A percentile compares a stretch with the other conserved stretches of the same genome.
Evolutionary conservation across 2,113 vertebrate genomes (phyloP).

Genomic region (Oncorhynchus mykiss): DNA sequence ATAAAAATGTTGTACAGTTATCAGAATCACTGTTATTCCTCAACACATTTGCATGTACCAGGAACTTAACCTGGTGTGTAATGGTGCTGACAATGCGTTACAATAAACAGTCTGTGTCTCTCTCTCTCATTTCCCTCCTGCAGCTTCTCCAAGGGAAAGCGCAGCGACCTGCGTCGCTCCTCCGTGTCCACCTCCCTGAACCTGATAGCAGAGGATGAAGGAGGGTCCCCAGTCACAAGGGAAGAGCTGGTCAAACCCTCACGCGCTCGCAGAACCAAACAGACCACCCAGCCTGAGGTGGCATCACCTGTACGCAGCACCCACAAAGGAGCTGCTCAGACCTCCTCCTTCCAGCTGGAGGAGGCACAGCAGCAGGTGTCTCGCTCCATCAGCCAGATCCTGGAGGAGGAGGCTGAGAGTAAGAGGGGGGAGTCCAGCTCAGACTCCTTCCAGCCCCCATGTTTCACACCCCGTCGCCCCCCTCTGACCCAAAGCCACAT

Average conservation of each 20-base stretch:
- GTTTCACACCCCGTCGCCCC: too few species aligned
- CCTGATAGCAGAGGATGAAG: constrained; percentile 59
- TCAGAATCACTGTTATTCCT: too few species aligned
- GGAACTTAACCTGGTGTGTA: too few species aligned
- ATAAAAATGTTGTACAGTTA: too few species aligned
- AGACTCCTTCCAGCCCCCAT: too few species aligned
- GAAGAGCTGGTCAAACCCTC: constrained; percentile 7
- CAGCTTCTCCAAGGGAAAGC: constrained; percentile 73
- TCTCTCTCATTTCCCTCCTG: not conserved
- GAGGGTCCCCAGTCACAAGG: not conserved
- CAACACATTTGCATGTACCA: too few species aligned
- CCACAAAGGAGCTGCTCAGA: constrained; percentile 41
- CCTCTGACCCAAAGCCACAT: too few species aligned
- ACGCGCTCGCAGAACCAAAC: too few species aligned
- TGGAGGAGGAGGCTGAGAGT: constrained; percentile 23
- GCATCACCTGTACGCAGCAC: constrained; percentile 58
- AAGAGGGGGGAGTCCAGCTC: too few species aligned
- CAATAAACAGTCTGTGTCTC: too few species aligned
- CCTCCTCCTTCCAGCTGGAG: not conserved
- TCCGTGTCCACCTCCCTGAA: constrained; percentile 59
- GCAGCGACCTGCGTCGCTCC: constrained; percentile 73
- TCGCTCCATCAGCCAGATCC: not conserved
- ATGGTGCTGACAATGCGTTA: too few species aligned
- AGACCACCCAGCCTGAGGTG: too few species aligned
- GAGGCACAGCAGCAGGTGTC: not conserved